Percentiles rank a stretch among this genome's conserved stretches.
phyloP scores from a whole-genome alignment of 2,888 invertebrate species.

The Dryadula phaetusa region DNA sequence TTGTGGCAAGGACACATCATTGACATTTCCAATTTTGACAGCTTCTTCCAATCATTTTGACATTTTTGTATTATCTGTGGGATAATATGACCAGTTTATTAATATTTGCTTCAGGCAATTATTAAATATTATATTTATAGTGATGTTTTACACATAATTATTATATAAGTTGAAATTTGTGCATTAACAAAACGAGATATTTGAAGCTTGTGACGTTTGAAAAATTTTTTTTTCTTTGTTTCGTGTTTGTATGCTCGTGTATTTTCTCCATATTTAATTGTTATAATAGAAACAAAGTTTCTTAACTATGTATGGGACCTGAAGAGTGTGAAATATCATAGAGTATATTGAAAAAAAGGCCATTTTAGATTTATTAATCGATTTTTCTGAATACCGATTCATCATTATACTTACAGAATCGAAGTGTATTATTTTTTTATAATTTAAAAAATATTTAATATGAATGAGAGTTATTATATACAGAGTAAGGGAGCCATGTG shows the following conservation, averaged over 20 bases:
- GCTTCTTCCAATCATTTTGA: neutral
- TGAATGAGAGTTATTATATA: too few relatives aligned
- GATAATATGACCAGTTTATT: neutral
- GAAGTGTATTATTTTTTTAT: too few relatives aligned
- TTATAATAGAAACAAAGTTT: conserved; percentile 37
- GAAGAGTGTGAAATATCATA: conserved; percentile 42
- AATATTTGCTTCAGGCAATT: neutral
- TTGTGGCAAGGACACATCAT: neutral
- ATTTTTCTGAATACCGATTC: conserved; percentile 9
- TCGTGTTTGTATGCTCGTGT: conserved; percentile 1
- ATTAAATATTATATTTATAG: neutral
- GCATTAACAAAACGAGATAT: neutral
- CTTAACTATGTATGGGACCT: conserved; percentile 38
- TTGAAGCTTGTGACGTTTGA: neutral
- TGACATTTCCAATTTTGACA: neutral
- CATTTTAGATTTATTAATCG: conserved; percentile 32
- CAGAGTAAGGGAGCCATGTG: too few relatives aligned
- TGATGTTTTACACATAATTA: neutral
- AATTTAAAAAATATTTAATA: too few relatives aligned
- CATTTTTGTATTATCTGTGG: neutral
- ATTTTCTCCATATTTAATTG: conserved; percentile 10
- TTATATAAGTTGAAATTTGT: neutral
- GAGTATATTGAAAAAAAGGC: conserved; percentile 31
- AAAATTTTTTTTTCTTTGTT: conserved; percentile 1
- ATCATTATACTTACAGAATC: neutral